A percentile compares a stretch with the other conserved stretches of the same genome.
Conservation (phyloP, 2,888 invertebrate species). For the Drosophila infuscata region DNA sequence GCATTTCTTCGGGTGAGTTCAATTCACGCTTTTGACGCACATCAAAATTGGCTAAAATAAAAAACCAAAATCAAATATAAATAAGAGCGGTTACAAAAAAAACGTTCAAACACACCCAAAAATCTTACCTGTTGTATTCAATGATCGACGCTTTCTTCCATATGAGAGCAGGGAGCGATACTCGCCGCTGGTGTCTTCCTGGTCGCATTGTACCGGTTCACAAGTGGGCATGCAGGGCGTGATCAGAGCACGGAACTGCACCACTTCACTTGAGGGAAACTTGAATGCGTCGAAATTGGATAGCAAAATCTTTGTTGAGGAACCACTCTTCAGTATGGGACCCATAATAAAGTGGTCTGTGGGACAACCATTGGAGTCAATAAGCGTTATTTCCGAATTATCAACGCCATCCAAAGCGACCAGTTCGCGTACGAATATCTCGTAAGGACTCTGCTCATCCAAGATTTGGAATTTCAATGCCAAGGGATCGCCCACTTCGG, state of each 20-base stretch:
- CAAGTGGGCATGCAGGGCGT: constrained; percentile 97
- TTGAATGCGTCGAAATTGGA: constrained; percentile 98
- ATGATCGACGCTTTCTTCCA: constrained; percentile 91
- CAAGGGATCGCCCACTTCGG: constrained; percentile 96
- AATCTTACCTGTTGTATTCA: constrained; percentile 85
- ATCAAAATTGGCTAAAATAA: constrained; percentile 19
- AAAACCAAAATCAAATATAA: background rate
- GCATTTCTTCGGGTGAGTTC: constrained; percentile 89
- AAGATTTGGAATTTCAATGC: constrained; percentile 96
- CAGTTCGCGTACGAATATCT: constrained; percentile 97
- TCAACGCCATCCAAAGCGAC: constrained; percentile 98
- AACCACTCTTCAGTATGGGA: constrained; percentile 92
- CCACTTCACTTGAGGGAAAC: constrained; percentile 97
- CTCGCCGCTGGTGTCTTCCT: constrained; percentile 93
- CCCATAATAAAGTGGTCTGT: constrained; percentile 98
- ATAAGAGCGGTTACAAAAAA: background rate
- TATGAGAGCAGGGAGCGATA: constrained; percentile 93
- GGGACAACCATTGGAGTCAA: constrained; percentile 96
- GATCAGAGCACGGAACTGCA: constrained; percentile 97
- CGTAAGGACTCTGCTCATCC: constrained; percentile 96
- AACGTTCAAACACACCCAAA: no score
- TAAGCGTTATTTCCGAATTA: constrained; percentile 95
- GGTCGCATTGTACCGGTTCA: constrained; percentile 95
- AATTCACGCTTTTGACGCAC: constrained; percentile 74
- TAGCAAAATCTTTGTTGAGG: constrained; percentile 92